Evolutionary conservation across 2,797 vertebrate species (phyloP).

Genomic region (Coendou prehensilis): DNA sequence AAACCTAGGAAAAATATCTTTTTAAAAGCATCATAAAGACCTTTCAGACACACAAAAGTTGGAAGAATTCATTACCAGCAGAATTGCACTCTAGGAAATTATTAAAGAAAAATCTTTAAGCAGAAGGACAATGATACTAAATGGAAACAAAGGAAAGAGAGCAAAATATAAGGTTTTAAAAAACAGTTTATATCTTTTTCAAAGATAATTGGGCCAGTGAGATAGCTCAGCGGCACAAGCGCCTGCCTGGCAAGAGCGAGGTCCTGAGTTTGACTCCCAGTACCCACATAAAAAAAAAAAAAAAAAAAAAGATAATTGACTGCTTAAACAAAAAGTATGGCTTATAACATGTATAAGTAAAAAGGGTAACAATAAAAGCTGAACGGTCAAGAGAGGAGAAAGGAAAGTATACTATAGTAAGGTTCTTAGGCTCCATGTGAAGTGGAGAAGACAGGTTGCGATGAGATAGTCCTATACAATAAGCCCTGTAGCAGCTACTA

Average conservation of each 20-base stretch:
- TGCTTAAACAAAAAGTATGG: constrained; percentile 26
- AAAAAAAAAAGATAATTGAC: neutral
- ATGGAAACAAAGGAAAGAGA: constrained; percentile 49
- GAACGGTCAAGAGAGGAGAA: constrained; percentile 37
- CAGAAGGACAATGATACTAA: neutral
- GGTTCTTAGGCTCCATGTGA: neutral
- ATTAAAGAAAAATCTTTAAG: constrained; percentile 25
- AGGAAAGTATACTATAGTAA: neutral
- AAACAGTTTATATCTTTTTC: neutral
- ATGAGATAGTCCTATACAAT: neutral
- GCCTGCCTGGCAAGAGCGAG: too few species aligned
- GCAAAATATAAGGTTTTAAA: neutral
- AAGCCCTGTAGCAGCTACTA: neutral
- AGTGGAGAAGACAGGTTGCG: neutral
- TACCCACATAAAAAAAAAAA: too few species aligned
- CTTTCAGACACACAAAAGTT: neutral
- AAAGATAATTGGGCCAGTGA: too few species aligned
- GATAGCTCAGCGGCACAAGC: too few species aligned
- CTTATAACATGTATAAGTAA: constrained; percentile 15
- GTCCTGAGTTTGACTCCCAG: too few species aligned
- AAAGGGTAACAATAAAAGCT: constrained; percentile 25
- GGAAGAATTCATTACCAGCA: neutral
- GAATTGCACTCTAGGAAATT: neutral
- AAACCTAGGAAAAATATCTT: constrained; percentile 37
- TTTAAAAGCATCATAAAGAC: neutral